These are phyloP conservation scores for Cephus nigrinus DNA, from an alignment of 2,888 invertebrate species.

Conservation along the genomic window DNA sequence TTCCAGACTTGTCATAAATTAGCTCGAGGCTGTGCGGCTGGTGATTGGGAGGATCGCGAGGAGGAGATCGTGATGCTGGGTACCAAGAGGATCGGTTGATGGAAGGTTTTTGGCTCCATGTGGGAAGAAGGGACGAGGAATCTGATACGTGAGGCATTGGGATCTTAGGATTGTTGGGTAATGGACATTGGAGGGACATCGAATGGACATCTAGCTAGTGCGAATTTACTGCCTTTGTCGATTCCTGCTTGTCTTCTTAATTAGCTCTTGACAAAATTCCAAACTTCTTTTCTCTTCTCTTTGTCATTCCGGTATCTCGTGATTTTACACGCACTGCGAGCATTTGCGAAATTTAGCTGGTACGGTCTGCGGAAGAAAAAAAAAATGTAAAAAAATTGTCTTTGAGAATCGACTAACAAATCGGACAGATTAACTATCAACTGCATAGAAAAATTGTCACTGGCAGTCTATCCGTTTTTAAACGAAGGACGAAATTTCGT, in stretches of 20 bases:
- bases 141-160: background rate
- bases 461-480: background rate
- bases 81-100: conserved; percentile 1
- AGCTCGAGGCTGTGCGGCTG: conserved; percentile 29
- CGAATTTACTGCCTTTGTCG: background rate
- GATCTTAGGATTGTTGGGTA: background rate
- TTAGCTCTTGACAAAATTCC: background rate
- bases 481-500: background rate
- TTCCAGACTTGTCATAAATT: conserved; percentile 28
- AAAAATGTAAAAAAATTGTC: background rate
- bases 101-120: background rate
- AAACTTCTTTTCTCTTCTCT: background rate
- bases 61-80: background rate
- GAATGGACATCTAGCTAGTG: background rate
- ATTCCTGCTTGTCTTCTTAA: background rate
- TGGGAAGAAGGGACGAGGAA: background rate
- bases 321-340: background rate
- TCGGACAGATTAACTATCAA: background rate
- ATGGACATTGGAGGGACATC: background rate
- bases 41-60: conserved; percentile 10
- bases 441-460: background rate
- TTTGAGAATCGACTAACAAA: background rate
- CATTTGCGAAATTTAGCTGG: background rate
- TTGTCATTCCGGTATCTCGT: too few relatives aligned
- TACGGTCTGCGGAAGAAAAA: background rate